Percentiles rank a stretch among this genome's conserved stretches.
Evolutionary conservation across 2,888 invertebrate species (phyloP).

Genomic region (Acleris literana): DNA sequence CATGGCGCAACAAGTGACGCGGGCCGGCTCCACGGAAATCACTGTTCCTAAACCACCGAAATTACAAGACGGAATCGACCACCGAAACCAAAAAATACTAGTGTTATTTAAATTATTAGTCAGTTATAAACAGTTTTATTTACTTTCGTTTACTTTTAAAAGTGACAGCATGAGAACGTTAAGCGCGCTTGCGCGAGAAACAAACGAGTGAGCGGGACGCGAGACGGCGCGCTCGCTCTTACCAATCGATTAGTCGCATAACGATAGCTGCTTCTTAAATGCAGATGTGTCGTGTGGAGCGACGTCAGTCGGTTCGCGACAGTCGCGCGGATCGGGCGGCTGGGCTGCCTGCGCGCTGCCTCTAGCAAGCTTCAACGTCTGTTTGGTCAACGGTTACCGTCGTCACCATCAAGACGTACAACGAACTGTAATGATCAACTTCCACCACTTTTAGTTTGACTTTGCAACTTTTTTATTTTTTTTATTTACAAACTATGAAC

Average conservation of each 20-base stretch:
- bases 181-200: slow-evolving; percentile 69
- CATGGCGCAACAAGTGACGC: slow-evolving; percentile 78
- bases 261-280: slow-evolving; percentile 84
- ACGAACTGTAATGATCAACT: slow-evolving; percentile 41
- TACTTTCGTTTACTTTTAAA: slow-evolving; percentile 80
- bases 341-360: slow-evolving; percentile 55
- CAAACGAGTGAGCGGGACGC: slow-evolving; percentile 61
- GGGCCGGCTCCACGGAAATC: slow-evolving; percentile 53
- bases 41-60: slow-evolving; percentile 47
- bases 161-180: slow-evolving; percentile 46
- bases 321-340: slow-evolving; percentile 66
- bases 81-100: too few relatives aligned
- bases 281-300: slow-evolving; percentile 81
- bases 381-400: slow-evolving; percentile 55
- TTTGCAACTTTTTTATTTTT: slow-evolving; percentile 24
- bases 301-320: slow-evolving; percentile 79
- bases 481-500: slow-evolving; percentile 38
- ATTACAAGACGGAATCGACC: slow-evolving; percentile 27
- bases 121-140: slow-evolving; percentile 74
- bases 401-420: slow-evolving; percentile 52
- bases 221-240: slow-evolving; percentile 76
- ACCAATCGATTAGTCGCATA: slow-evolving; percentile 84
- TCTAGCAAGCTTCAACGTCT: slow-evolving; percentile 64
- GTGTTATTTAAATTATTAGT: slow-evolving; percentile 49
- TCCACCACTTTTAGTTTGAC: slow-evolving; percentile 16